Evolutionary conservation across 2,113 vertebrate species (phyloP).

Genomic region (Speoplatyrhinus poulsoni): DNA sequence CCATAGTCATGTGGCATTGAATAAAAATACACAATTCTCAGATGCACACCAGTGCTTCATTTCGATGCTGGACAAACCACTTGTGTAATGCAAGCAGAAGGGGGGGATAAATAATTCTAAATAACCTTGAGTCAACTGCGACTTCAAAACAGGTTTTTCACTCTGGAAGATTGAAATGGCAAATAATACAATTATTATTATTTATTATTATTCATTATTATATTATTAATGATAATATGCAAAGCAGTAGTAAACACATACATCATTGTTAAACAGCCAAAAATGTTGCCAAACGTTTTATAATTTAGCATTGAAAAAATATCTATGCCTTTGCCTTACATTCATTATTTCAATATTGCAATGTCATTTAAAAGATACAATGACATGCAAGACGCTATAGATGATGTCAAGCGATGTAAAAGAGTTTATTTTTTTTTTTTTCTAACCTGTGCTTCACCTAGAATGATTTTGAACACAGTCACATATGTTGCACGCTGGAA

Average conservation of each 20-base stretch:
- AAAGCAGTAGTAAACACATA: not conserved
- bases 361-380: too few species aligned
- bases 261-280: not conserved
- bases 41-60: constrained; percentile 9
- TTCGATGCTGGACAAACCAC: not conserved
- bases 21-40: not conserved
- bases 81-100: not conserved
- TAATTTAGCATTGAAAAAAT: too few species aligned
- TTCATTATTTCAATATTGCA: too few species aligned
- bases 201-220: too few species aligned
- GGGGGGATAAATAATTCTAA: constrained; percentile 5
- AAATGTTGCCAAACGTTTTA: not conserved
- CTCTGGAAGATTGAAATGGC: not conserved
- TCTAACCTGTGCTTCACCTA: constrained; percentile 7
- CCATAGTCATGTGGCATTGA: not conserved
- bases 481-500: constrained; percentile 63
- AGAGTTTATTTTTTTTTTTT: not conserved
- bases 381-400: too few species aligned
- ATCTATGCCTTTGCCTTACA: too few species aligned
- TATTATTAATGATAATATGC: not conserved
- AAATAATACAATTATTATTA: too few species aligned
- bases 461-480: constrained; percentile 49
- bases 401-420: not conserved
- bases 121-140: constrained; percentile 4
- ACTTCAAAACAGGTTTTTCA: not conserved